Percentiles rank a stretch among this genome's conserved stretches.
Evolutionary conservation across 2,888 invertebrate genomes (phyloP).

Genomic region (Halictus quadricinctus): DNA sequence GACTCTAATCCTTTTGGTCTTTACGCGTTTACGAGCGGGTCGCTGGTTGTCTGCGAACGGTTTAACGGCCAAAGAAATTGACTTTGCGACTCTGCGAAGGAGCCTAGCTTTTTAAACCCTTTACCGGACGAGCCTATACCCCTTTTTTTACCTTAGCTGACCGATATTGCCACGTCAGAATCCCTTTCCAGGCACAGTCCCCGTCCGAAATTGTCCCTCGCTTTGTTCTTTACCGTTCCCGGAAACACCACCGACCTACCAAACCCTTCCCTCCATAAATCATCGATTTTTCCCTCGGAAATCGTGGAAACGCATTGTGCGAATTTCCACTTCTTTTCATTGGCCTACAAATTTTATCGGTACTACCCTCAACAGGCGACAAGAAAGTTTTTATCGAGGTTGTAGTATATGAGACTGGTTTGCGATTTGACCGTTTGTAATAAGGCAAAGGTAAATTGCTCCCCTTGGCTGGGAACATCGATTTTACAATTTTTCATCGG

Average conservation of each 20-base stretch:
- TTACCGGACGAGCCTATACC: slow-evolving; percentile 53
- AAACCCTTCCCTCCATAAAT: slow-evolving; percentile 48
- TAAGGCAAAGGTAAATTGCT: background rate
- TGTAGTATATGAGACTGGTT: background rate
- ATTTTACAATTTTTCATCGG: background rate
- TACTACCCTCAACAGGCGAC: background rate
- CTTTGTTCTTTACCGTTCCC: slow-evolving; percentile 30
- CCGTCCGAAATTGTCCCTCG: background rate
- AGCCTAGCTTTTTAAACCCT: slow-evolving; percentile 68
- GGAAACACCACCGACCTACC: background rate
- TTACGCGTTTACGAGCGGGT: slow-evolving; percentile 53
- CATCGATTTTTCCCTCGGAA: slow-evolving; percentile 13
- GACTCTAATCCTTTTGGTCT: slow-evolving; percentile 47
- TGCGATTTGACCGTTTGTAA: background rate
- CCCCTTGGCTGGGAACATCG: background rate
- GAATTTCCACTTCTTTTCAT: slow-evolving; percentile 5
- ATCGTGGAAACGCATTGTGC: background rate
- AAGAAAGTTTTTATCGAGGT: background rate
- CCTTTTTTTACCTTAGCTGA: slow-evolving; percentile 34
- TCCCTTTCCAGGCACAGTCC: slow-evolving; percentile 53
- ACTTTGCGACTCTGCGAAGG: slow-evolving; percentile 45
- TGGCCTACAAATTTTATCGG: slow-evolving; percentile 29
- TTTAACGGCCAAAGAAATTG: slow-evolving; percentile 50
- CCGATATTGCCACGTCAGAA: slow-evolving; percentile 32
- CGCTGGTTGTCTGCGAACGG: slow-evolving; percentile 42